phyloP scores from a whole-genome alignment of 1,140 invertebrate species.

The Galendromus occidentalis region DNA sequence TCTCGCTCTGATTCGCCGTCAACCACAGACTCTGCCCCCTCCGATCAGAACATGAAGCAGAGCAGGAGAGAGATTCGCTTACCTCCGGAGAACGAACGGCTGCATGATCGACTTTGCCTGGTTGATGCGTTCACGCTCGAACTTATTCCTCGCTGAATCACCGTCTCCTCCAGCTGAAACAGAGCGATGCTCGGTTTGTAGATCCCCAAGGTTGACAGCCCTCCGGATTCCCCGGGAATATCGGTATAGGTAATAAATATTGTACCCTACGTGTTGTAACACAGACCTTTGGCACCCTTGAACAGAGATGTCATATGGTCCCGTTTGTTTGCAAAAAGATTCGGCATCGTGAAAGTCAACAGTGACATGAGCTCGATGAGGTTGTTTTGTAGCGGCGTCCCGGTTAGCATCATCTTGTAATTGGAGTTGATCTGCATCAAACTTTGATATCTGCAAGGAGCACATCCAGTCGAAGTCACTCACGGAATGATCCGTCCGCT shows the following conservation, averaged over 20 bases:
- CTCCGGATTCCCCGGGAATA: conserved; percentile 24
- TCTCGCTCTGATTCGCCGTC: neutral
- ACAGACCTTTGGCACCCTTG: conserved; percentile 21
- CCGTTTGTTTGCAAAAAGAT: conserved; percentile 70
- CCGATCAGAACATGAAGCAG: neutral
- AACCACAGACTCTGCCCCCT: neutral
- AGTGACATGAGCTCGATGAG: conserved; percentile 83
- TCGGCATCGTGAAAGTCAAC: conserved; percentile 83
- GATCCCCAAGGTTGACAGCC: too few species aligned
- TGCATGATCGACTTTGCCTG: conserved; percentile 89
- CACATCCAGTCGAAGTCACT: too few species aligned
- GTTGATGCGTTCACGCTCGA: conserved; percentile 65
- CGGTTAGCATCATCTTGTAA: conserved; percentile 61
- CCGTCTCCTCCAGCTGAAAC: neutral
- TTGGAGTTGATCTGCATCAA: conserved; percentile 28
- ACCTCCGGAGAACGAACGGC: conserved; percentile 73
- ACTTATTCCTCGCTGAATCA: conserved; percentile 29
- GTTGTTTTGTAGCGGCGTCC: conserved; percentile 88
- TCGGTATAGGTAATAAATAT: neutral
- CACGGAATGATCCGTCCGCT: too few species aligned
- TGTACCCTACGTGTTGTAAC: too few species aligned
- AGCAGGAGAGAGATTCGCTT: neutral
- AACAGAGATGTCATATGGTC: conserved; percentile 72
- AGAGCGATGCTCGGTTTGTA: conserved; percentile 23
- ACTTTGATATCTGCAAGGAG: conserved; percentile 20